These are phyloP conservation scores for Platysteira castanea DNA, from an alignment of 2,113 vertebrate species.

Conservation along the genomic window DNA sequence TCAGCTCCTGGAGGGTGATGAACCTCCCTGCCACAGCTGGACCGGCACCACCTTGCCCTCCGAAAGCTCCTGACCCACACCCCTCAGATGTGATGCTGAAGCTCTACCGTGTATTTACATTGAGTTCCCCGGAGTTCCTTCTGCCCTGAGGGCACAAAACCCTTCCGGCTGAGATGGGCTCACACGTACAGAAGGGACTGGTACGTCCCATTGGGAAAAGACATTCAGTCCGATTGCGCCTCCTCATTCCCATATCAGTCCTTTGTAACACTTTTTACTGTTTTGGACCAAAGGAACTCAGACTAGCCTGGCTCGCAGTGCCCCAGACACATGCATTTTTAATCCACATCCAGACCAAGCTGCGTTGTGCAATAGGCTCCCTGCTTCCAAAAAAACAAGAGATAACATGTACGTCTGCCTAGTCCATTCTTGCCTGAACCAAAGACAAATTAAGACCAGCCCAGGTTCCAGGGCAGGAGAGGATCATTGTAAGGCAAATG, in stretches of 20 bases:
- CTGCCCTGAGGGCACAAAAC: neutral
- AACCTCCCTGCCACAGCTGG: neutral
- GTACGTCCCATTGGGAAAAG: neutral
- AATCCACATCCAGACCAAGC: constrained; percentile 41
- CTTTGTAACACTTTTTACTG: neutral
- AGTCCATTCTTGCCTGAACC: constrained; percentile 66
- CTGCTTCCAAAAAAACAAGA: constrained; percentile 67
- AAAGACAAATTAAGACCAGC: constrained; percentile 69
- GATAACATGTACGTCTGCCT: constrained; percentile 64
- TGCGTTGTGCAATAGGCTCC: constrained; percentile 58
- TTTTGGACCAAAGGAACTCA: neutral
- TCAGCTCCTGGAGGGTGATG: neutral
- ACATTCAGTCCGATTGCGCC: neutral
- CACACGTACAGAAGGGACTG: neutral
- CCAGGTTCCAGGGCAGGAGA: constrained; percentile 70
- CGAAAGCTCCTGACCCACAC: fast-evolving
- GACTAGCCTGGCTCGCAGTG: neutral
- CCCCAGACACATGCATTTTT: constrained; percentile 48
- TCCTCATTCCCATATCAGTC: neutral
- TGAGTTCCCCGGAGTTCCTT: neutral
- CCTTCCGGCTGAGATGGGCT: neutral
- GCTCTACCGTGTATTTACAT: neutral
- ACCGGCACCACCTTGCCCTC: neutral
- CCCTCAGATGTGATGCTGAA: neutral
- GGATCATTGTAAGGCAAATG: constrained; percentile 60